Base-by-base conservation (phyloP, 2,797 vertebrate species). In the Centropyge bicolor region DNA sequence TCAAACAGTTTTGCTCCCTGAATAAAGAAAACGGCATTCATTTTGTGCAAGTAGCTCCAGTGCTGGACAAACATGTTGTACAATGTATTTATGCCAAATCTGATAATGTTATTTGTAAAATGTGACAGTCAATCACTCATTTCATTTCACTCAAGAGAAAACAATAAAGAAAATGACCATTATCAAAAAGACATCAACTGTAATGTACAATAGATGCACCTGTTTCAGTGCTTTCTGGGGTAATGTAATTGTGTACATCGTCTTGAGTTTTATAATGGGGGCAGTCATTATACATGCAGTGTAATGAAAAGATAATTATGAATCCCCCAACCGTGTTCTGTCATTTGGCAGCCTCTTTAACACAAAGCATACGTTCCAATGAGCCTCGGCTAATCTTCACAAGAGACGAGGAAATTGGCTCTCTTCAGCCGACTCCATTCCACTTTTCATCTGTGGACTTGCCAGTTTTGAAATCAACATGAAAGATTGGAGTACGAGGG, bases 291-390 rank as follows among this genome's bases (percentile, higher is more conserved):
- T 92, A 93, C 91, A 93, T 83, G 90, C 91, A 91, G 87, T 82
- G 90, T 89, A 94, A 93, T 95, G 92, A 94, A 93, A 94, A 93
- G 89, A 94, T 93, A 93, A 94, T 94, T 94, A 92, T 89, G 89
- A 94, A 94, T 94, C 89, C 87, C 86, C 90, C 88, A 90, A 92
- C 92, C 85, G 82, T 92, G 91, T 92, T 91, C 92, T 83, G 90
- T 92, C 92, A 91, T 94, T 95, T 94, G 93, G 94, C 95, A 92
- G 91, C 89, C 92, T 94, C 88, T 89, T 94, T 92, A 94, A 94
- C 93, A 94, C 91, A 92, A 94, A 91, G 93, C 93, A 93, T 92
- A 95, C 91, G 87, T 90, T 94, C 86, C 93, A 93, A 84, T 88
- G 91, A 92, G 90, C 89, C 83, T 86, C 86, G 3, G 89, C 93